phyloP scores from a whole-genome alignment of 53 echinoderm and acorn worm species.

The Paracentrotus lividus region DNA sequence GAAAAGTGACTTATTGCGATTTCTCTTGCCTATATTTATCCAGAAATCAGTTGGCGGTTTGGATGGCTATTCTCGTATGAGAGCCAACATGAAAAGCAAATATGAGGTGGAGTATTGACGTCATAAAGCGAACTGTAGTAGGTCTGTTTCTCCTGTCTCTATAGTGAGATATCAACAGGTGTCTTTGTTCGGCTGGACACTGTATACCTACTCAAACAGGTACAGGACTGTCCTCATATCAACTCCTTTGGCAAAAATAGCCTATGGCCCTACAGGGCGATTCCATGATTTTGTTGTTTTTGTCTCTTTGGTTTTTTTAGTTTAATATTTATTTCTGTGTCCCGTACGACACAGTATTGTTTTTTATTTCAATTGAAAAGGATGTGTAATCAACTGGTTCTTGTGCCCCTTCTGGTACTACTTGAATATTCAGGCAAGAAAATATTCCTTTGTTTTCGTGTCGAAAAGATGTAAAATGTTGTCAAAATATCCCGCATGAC shows the following conservation, averaged over 20 bases:
- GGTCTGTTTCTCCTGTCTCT: conserved; percentile 59
- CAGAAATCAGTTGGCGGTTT: conserved; percentile 40
- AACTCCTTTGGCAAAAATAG: neutral
- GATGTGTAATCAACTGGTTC: no score
- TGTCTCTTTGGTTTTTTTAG: no score
- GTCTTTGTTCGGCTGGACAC: conserved; percentile 64
- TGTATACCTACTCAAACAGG: neutral
- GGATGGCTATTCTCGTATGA: conserved; percentile 29
- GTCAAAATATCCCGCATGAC: no score
- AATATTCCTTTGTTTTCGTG: no score
- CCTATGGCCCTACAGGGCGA: no score
- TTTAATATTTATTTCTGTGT: no score
- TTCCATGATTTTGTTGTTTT: no score
- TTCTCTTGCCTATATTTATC: conserved; percentile 28
- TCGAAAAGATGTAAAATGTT: no score
- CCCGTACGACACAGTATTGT: no score
- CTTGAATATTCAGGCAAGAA: no score
- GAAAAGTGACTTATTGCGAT: conserved; percentile 13
- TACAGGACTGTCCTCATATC: conserved; percentile 29
- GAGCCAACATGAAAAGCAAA: conserved; percentile 54
- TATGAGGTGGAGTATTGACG: conserved; percentile 50
- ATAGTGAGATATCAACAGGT: conserved; percentile 60
- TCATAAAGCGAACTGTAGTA: conserved; percentile 38
- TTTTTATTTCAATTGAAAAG: no score
- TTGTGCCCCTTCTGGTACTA: no score